Evolutionary conservation across 2,113 vertebrate species (phyloP).

Genomic region (Melanotaenia duboulayi): DNA sequence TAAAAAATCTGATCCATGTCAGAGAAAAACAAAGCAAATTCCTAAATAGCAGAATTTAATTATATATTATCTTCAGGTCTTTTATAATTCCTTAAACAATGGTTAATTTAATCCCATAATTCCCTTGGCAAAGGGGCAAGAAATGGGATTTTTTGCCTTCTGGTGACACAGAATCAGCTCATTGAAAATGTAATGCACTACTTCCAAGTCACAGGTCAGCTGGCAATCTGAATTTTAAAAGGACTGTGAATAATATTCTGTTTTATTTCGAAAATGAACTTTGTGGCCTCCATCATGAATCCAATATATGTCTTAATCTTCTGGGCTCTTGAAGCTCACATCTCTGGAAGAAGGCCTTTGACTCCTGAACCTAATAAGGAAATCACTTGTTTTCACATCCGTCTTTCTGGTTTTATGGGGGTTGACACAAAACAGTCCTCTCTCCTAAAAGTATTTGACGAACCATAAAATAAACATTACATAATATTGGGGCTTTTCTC

Average conservation of each 20-base stretch:
- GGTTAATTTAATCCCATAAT: slow-evolving; percentile 80
- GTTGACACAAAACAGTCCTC: slow-evolving; percentile 91
- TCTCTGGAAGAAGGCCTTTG: slow-evolving; percentile 96
- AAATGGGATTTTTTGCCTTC: slow-evolving; percentile 83
- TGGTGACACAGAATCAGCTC: slow-evolving; percentile 90
- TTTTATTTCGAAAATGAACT: slow-evolving; percentile 99
- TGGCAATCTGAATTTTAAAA: slow-evolving; percentile 99
- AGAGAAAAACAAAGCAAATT: slow-evolving; percentile 38
- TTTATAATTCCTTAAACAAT: slow-evolving; percentile 59
- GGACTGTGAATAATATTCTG: slow-evolving; percentile 99
- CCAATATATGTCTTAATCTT: slow-evolving; percentile 99
- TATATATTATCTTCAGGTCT: slow-evolving; percentile 49
- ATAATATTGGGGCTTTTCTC: slow-evolving; percentile 82
- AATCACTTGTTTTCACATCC: slow-evolving; percentile 99
- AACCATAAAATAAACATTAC: slow-evolving; percentile 89
- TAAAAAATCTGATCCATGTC: not conserved
- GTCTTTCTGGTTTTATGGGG: slow-evolving; percentile 88
- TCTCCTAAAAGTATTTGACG: slow-evolving; percentile 92
- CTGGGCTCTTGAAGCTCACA: slow-evolving; percentile 96
- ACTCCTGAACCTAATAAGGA: slow-evolving; percentile 99
- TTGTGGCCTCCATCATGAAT: slow-evolving; percentile 99
- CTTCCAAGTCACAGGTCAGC: slow-evolving; percentile 99
- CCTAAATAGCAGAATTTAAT: slow-evolving; percentile 25
- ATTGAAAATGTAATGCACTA: slow-evolving; percentile 99
- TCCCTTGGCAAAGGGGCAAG: slow-evolving; percentile 78